Evolutionary conservation across 2,113 vertebrate genomes (phyloP).

Genomic region (Hippocampus comes): DNA sequence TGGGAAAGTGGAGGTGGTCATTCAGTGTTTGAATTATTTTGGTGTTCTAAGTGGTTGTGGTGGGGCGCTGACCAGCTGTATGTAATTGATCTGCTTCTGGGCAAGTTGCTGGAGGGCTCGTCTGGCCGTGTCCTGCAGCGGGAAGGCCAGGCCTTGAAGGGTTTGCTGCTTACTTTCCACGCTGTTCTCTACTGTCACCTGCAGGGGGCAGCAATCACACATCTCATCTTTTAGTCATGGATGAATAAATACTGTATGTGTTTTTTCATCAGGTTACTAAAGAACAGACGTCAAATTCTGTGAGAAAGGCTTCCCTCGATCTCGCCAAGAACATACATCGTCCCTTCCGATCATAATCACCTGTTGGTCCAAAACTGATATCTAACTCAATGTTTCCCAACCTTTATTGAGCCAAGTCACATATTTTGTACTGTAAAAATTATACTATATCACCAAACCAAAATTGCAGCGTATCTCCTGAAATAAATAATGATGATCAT

Average conservation of each 20-base stretch:
- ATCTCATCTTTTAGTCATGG: background rate
- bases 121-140: conserved; percentile 82
- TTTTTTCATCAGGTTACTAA: background rate
- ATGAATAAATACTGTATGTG: background rate
- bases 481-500: too few species aligned
- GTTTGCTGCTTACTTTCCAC: conserved; percentile 96
- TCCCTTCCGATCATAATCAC: too few species aligned
- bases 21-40: background rate
- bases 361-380: too few species aligned
- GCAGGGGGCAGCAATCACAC: conserved; percentile 58
- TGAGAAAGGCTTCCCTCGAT: background rate
- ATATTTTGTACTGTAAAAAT: too few species aligned
- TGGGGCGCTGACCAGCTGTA: conserved; percentile 84
- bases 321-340: background rate
- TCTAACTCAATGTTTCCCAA: too few species aligned
- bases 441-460: too few species aligned
- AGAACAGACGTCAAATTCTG: background rate
- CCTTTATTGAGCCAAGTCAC: too few species aligned
- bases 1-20: conserved; percentile 46
- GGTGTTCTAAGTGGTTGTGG: background rate
- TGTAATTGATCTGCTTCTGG: conserved; percentile 87
- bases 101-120: conserved; percentile 84
- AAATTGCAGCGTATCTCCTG: too few species aligned
- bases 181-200: conserved; percentile 92
- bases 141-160: conserved; percentile 90